Evolutionary conservation across 2,113 vertebrate species (phyloP), one percentile per base, ranked within the genome.

Genomic region (Suncus etruscus): DNA sequence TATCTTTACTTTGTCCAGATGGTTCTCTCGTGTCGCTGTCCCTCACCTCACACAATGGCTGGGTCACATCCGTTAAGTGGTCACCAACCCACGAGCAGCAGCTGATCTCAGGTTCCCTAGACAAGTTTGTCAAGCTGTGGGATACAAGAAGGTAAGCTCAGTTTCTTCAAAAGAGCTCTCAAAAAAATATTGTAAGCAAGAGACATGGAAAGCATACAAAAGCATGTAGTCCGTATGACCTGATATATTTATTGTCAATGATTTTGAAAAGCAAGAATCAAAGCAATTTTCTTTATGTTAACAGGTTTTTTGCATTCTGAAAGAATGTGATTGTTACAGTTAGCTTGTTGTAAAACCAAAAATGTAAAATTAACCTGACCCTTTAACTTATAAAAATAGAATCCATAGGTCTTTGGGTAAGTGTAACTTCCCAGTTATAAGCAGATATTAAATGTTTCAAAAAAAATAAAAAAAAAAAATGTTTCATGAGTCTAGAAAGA

Each of bases 121-220:
- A 99, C 98, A 99, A 99, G 91, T 89, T 99, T 68, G 99, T 99
- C 65, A 99, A 99, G 95, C 98, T 99, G 27, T 99, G 99, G 99
- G 99, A 99, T 97, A 99, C 97, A 47, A 98, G 99, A 95, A 99
- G 99, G 99, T 99, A 96, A 94, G 96, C 15, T 80, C 2, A 0
- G 69, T 88, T 61, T 76, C 54, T n/a, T 45, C 54, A 70, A 65
- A 74, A 78, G 22, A 24, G 18, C 54, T 58, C 54, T 20, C 54
- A 15, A 27, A 22, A 14, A 54, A 54, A 54, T 27, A 65, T 3
- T 65, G 16, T 65, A 65, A 25, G 79, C 31, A 93, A 39, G 45
- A 88, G 92, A 65, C 79, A 20, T 4, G 4, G 18, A 54, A 54
- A 74, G 87, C 65, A 83, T 24, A n/a, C 27, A 85, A 66, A 96